Conservation (phyloP, 2,888 invertebrate genomes). For the Morinoia aosen region DNA sequence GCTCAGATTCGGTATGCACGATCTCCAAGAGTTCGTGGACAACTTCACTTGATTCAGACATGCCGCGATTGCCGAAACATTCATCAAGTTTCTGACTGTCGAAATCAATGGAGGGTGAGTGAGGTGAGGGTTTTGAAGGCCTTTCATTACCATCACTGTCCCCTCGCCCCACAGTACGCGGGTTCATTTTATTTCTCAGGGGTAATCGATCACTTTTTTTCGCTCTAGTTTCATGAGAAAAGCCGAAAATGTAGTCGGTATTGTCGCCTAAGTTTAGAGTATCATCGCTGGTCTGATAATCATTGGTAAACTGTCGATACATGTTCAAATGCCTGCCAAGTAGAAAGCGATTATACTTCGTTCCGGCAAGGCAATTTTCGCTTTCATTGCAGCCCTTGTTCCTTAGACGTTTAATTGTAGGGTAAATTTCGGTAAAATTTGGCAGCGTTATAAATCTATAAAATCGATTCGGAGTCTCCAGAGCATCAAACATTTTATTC, state of each 20-base stretch:
- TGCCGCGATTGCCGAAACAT: background rate
- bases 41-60: slow-evolving; percentile 35
- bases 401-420: background rate
- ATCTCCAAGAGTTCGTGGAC: slow-evolving; percentile 39
- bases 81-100: background rate
- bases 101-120: background rate
- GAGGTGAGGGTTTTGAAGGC: background rate
- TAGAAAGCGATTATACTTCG: background rate
- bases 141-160: background rate
- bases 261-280: slow-evolving; percentile 10
- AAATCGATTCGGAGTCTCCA: slow-evolving; percentile 12
- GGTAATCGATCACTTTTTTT: background rate
- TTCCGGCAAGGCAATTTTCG: background rate
- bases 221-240: background rate
- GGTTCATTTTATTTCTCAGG: background rate
- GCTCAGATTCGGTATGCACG: slow-evolving; percentile 36
- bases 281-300: slow-evolving; percentile 8
- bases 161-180: background rate
- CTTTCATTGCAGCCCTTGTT: background rate
- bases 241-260: slow-evolving; percentile 36
- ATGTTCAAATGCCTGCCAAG: background rate
- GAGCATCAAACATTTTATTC: slow-evolving; percentile 38
- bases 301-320: slow-evolving; percentile 36
- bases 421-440: slow-evolving; percentile 19
- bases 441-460: slow-evolving; percentile 27